A percentile compares a stretch with the other conserved stretches of the same genome.
Evolutionary conservation across 2,797 vertebrate species (phyloP).

Genomic region (Hephaestus fuliginosus): DNA sequence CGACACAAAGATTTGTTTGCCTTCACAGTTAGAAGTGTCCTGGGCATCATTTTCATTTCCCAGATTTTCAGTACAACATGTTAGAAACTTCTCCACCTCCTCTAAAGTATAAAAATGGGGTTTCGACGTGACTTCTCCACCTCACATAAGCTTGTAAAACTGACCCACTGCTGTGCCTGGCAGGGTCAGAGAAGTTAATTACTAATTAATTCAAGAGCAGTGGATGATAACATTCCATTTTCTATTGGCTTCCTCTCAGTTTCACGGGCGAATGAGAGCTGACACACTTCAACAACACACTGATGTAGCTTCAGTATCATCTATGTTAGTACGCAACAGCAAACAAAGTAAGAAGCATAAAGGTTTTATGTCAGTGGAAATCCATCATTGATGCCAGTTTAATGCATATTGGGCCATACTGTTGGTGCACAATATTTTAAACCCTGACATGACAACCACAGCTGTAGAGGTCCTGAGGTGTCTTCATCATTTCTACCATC

Average conservation of each 20-base stretch:
- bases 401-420: background rate
- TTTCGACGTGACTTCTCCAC: background rate
- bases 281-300: background rate
- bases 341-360: background rate
- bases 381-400: background rate
- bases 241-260: slow-evolving; percentile 8
- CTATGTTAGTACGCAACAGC: background rate
- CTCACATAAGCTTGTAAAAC: background rate
- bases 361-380: background rate
- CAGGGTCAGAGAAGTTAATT: slow-evolving; percentile 56
- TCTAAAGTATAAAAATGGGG: background rate
- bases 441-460: too few species aligned
- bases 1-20: background rate
- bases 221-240: slow-evolving; percentile 16
- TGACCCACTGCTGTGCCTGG: background rate
- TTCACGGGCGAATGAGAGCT: slow-evolving; percentile 3
- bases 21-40: background rate
- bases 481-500: background rate
- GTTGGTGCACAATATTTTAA: too few species aligned
- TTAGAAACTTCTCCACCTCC: background rate
- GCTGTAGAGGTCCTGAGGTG: too few species aligned
- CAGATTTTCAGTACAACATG: background rate
- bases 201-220: slow-evolving; percentile 39
- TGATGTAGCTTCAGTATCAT: background rate
- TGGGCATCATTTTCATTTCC: too few species aligned